Percentiles rank a stretch among this genome's conserved stretches.
phyloP scores from a whole-genome alignment of 2,797 vertebrate species.

The Pangasius macronema region DNA sequence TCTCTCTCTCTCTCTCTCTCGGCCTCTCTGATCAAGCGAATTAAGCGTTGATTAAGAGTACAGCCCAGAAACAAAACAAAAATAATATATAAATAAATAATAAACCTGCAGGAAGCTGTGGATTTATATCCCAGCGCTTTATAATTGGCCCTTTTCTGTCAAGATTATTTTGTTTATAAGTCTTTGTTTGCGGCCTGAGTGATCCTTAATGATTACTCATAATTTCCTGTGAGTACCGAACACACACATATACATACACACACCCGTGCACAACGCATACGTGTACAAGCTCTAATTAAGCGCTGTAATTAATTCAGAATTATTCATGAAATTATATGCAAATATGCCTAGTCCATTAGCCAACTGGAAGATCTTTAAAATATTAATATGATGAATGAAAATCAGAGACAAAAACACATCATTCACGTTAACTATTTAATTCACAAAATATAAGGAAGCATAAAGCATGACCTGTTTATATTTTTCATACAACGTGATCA shows the following conservation, averaged over 20 bases:
- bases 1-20: slow-evolving; percentile 27
- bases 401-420: background rate
- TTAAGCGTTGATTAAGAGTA: slow-evolving; percentile 40
- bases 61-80: slow-evolving; percentile 24
- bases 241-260: background rate
- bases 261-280: background rate
- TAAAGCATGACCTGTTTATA: background rate
- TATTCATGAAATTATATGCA: slow-evolving; percentile 43
- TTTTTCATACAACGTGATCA: background rate
- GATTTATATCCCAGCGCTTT: slow-evolving; percentile 7
- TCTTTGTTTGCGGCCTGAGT: slow-evolving; percentile 21
- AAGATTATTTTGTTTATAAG: slow-evolving; percentile 30
- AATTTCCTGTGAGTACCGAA: slow-evolving; percentile 24
- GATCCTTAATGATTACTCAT: slow-evolving; percentile 40
- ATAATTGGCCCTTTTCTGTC: slow-evolving; percentile 16
- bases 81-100: slow-evolving; percentile 9
- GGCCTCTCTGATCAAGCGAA: slow-evolving; percentile 21
- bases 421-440: background rate
- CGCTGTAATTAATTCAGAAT: slow-evolving; percentile 36
- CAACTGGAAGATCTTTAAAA: slow-evolving; percentile 33
- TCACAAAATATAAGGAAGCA: background rate
- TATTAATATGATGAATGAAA: slow-evolving; percentile 28
- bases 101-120: background rate
- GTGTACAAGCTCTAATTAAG: slow-evolving; percentile 30
- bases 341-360: slow-evolving; percentile 39